Evolutionary conservation across 1,140 invertebrate genomes (phyloP).

Genomic region (Drosophila lini): DNA sequence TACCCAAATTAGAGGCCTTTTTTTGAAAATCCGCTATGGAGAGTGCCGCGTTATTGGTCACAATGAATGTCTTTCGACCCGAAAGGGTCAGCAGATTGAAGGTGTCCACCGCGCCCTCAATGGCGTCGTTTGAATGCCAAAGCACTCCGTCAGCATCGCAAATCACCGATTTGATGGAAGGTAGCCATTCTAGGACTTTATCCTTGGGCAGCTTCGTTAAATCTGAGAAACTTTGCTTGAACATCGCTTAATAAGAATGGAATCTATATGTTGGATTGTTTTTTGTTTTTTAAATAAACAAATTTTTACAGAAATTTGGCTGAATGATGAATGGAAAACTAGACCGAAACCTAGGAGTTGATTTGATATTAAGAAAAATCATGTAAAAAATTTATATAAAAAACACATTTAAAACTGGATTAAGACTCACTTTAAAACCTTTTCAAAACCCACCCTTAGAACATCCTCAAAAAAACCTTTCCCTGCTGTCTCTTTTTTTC

Average conservation of each 20-base stretch:
- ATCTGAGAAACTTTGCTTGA: slow-evolving; percentile 50
- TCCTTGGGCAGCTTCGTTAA: slow-evolving; percentile 50
- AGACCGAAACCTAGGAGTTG: not conserved
- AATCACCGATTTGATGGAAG: slow-evolving; percentile 45
- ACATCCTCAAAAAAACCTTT: no score
- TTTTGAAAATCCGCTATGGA: not conserved
- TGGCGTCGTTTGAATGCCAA: slow-evolving; percentile 39
- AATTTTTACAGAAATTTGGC: not conserved
- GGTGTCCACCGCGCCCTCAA: slow-evolving; percentile 35
- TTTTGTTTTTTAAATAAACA: not conserved
- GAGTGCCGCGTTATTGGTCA: slow-evolving; percentile 45
- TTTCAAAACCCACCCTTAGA: no score
- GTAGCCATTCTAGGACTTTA: slow-evolving; percentile 53
- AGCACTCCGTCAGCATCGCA: slow-evolving; percentile 67
- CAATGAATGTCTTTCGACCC: slow-evolving; percentile 36
- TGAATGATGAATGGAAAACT: not conserved
- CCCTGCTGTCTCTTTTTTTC: no score
- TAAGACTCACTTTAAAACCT: no score
- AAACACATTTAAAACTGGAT: no score
- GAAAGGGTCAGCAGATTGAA: slow-evolving; percentile 35
- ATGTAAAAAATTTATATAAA: no score
- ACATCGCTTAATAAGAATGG: slow-evolving; percentile 26
- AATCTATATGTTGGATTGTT: not conserved
- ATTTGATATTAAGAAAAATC: not conserved
- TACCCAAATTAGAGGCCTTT: slow-evolving; percentile 40